Conservation (phyloP, 2,113 vertebrate species). For the Greenwoodochromis staneri region DNA sequence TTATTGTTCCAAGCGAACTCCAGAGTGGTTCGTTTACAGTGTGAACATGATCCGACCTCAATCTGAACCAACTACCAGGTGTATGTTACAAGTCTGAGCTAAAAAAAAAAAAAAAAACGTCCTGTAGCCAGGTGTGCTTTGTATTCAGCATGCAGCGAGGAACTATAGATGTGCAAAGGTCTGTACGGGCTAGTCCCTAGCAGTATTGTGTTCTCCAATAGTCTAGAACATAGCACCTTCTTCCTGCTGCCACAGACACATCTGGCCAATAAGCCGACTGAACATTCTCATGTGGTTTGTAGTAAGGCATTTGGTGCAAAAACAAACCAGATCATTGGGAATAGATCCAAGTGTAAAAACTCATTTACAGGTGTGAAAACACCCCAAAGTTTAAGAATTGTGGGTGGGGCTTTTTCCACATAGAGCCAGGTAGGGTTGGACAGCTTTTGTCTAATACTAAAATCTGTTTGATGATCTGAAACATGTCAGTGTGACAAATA, state of each 20-base stretch:
- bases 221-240: neutral
- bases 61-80: neutral
- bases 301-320: neutral
- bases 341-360: neutral
- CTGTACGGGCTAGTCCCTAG: neutral
- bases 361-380: neutral
- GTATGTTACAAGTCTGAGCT: neutral
- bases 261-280: neutral
- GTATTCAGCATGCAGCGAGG: neutral
- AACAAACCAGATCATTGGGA: neutral
- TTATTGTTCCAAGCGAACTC: neutral
- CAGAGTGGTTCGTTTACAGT: neutral
- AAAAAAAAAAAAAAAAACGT: fast-evolving
- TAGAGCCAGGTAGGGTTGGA: neutral
- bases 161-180: neutral
- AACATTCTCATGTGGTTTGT: neutral
- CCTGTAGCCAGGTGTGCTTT: neutral
- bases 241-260: neutral
- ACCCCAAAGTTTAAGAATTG: neutral
- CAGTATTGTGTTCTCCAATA: neutral
- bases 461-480: neutral
- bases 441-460: neutral
- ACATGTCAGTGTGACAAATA: neutral
- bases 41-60: neutral
- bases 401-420: neutral